Evolutionary conservation across 2,888 invertebrate genomes (phyloP).

Genomic region (Macropis europaea): DNA sequence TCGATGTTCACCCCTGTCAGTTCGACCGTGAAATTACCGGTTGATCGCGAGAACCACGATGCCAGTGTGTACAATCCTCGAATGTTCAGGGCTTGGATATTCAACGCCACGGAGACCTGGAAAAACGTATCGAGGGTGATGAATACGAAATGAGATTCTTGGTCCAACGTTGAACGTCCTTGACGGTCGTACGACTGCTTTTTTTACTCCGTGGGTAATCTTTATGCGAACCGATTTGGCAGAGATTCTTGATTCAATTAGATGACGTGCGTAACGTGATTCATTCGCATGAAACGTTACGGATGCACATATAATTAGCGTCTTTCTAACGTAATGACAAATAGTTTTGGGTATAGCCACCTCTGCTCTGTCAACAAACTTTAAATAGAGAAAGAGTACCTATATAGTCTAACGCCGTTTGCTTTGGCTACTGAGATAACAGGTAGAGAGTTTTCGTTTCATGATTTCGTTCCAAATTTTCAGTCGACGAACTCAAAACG

Average conservation of each 20-base stretch:
- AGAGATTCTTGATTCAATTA: constrained; percentile 13
- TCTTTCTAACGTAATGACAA: not conserved
- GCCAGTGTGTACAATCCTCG: constrained; percentile 88
- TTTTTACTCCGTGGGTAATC: not conserved
- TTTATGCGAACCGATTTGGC: constrained; percentile 21
- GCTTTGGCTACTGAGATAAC: no score
- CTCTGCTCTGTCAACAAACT: not conserved
- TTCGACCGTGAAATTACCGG: constrained; percentile 89
- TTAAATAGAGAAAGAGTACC: constrained; percentile 29
- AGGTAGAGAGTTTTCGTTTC: no score
- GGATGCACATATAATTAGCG: constrained; percentile 18
- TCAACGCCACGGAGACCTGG: constrained; percentile 87
- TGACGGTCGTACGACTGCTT: not conserved
- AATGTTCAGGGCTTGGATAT: constrained; percentile 86
- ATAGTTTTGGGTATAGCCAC: not conserved
- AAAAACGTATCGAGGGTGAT: constrained; percentile 42
- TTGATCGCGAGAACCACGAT: constrained; percentile 85
- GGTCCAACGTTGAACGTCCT: not conserved
- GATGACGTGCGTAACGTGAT: not conserved
- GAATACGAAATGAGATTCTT: not conserved
- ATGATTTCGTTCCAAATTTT: no score
- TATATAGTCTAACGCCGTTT: no score
- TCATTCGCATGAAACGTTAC: constrained; percentile 12
- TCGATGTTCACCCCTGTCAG: constrained; percentile 86
- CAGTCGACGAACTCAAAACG: no score